Conservation (phyloP, 2,113 vertebrate species). For the Empidonax traillii region DNA sequence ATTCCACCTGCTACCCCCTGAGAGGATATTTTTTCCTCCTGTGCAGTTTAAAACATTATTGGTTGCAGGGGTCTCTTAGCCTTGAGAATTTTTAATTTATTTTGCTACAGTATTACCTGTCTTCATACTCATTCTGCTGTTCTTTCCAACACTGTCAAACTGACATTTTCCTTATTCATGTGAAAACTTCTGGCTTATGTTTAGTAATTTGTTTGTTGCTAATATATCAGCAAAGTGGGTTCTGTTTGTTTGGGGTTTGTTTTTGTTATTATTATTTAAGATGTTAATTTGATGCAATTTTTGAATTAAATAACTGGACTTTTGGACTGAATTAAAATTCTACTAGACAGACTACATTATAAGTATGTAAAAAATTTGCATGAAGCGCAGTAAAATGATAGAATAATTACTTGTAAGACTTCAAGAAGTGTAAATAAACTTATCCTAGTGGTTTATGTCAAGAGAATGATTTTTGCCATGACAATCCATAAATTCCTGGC, state of each 20-base stretch:
- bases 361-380: neutral
- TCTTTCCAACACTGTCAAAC: neutral
- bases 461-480: neutral
- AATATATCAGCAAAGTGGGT: neutral
- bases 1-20: neutral
- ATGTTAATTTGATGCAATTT: neutral
- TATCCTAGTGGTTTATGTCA: neutral
- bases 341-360: neutral
- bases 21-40: neutral
- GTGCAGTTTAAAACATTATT: neutral
- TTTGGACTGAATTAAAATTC: neutral
- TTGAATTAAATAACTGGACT: neutral
- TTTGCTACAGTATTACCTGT: neutral
- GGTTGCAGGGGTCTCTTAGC: neutral
- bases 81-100: neutral
- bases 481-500: neutral
- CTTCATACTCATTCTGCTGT: neutral
- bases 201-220: neutral
- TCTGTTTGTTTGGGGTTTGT: neutral
- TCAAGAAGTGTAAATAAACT: neutral
- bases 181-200: neutral
- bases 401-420: neutral
- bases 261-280: neutral
- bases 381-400: neutral
- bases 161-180: neutral